Conservation (phyloP, 2,113 vertebrate species). For the Ammodytes dubius region DNA sequence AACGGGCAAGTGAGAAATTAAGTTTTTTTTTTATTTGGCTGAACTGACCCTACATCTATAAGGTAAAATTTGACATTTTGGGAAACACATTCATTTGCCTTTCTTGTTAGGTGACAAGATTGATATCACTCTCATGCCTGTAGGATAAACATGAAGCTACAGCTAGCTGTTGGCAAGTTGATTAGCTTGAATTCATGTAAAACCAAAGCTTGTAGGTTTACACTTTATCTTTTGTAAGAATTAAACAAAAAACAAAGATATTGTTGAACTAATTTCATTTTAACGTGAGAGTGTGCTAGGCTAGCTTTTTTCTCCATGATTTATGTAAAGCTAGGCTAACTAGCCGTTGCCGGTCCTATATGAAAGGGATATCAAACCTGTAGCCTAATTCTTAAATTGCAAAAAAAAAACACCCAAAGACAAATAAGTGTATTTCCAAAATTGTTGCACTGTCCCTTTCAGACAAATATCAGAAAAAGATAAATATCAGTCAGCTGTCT, state of each 20-base stretch:
- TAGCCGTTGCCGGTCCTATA: background rate
- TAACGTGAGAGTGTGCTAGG: background rate
- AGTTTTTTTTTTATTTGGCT: background rate
- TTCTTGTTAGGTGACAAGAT: background rate
- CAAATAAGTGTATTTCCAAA: conserved; percentile 11
- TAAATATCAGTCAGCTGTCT: conserved; percentile 18
- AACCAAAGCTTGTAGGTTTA: background rate
- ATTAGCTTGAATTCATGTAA: background rate
- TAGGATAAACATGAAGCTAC: no score
- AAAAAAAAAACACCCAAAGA: background rate
- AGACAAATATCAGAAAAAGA: conserved; percentile 30
- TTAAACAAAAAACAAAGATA: background rate
- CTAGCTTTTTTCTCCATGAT: background rate
- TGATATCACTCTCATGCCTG: background rate
- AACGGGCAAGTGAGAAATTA: background rate
- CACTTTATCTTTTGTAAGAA: background rate
- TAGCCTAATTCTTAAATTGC: background rate
- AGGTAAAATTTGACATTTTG: conserved; percentile 13
- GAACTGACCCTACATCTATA: background rate
- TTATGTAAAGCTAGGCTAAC: conserved; percentile 4
- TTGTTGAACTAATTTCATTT: background rate
- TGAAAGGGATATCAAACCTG: background rate
- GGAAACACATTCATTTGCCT: conserved; percentile 1
- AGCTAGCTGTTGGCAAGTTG: background rate
- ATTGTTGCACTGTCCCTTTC: conserved; percentile 18